Base-by-base conservation (phyloP, 53 echinoderm and acorn worm species). In the Crossaster papposus region DNA sequence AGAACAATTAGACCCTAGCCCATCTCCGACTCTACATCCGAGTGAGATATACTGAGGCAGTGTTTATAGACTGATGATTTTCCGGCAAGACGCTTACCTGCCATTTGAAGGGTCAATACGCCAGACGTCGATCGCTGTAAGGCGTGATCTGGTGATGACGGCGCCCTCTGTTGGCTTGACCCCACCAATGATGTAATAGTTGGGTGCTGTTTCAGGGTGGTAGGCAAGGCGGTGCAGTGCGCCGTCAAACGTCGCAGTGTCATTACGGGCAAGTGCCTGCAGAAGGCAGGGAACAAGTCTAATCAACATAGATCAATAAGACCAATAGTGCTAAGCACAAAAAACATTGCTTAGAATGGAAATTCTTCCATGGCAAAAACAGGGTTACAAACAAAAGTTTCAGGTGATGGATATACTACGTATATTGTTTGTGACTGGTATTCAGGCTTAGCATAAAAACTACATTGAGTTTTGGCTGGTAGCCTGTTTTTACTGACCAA, bases 151-250 rank as follows among this genome's bases (percentile, higher is more conserved):
- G 31, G 98, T 96, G 72, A 98, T 88, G 33, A 98, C 94, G 65
- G 88, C 93, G 20, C 98, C 98, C 83, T 98, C 98, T 34, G 89
- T 91, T 28, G 98, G 82, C 14, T 79, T 50, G 15, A 84, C 54
- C 23, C 98, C 98, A 20, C 92, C 98, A 29, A 98, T 62, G 68
- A 95, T 98, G 82, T 90, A 81, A 72, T 98, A 98, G 26, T 91
- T 92, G 31, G 98, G 98, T 76, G 98, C 92, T 5, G 90, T 85
- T 24, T 90, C 78, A 2, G 85, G 85, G 36, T 54, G 70, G 37
- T 78, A 70, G 22, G 74, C 38, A 2, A 93, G 90, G 22, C 74
- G 85, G 14, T 85, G 36, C 72, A 90, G 24, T 8, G 90, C 93
- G 9, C 64, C 24, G 23, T 93, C 62, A 33, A 71, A 93, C 14